These are phyloP conservation scores for Erythrocebus patas DNA, from an alignment of 2,113 vertebrate species.

Conservation along the genomic window DNA sequence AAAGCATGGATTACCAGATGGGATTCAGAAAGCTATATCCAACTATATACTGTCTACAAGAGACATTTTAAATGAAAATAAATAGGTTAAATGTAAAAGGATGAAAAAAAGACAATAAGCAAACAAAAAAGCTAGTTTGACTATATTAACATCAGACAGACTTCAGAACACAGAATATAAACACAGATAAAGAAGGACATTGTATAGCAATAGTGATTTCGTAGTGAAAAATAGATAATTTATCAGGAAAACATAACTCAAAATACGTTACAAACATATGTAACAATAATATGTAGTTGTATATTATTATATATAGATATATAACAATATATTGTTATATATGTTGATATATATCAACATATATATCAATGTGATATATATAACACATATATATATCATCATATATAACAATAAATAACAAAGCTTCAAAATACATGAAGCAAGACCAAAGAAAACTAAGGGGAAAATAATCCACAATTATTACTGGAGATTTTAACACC, in stretches of 20 bases:
- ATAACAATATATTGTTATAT: too few species aligned
- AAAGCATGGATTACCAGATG: not conserved
- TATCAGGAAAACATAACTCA: not conserved
- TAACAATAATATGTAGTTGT: too few species aligned
- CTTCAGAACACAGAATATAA: not conserved
- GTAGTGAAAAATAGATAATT: not conserved
- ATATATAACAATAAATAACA: not conserved
- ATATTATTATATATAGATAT: too few species aligned
- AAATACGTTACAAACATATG: not conserved
- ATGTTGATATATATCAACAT: too few species aligned
- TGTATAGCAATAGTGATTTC: not conserved
- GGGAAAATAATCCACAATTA: not conserved
- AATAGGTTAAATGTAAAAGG: not conserved
- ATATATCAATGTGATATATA: too few species aligned
- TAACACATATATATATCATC: too few species aligned
- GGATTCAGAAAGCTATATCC: not conserved
- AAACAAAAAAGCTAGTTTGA: not conserved
- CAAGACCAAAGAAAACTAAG: not conserved
- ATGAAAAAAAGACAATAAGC: not conserved
- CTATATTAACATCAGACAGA: not conserved
- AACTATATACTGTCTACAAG: not conserved
- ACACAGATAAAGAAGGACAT: not conserved
- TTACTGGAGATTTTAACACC: not conserved
- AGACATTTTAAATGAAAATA: constrained; percentile 13
- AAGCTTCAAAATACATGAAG: not conserved